phyloP scores from a whole-genome alignment of 2,797 vertebrate genomes.

The Eulemur rubriventer region DNA sequence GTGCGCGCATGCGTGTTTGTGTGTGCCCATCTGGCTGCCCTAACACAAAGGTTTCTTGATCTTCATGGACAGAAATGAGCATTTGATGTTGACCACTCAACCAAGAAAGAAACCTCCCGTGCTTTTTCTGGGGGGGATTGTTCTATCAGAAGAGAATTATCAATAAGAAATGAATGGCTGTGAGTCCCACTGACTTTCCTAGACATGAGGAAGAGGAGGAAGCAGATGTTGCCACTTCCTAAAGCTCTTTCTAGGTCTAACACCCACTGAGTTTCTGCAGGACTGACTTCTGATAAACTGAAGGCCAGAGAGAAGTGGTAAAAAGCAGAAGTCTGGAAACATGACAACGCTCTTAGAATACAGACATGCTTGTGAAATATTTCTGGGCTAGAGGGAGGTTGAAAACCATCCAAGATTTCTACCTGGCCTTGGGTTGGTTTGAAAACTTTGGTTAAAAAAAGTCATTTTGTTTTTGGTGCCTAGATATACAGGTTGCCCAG shows the following conservation, averaged over 20 bases:
- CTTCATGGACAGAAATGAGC: not conserved
- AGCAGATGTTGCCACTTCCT: not conserved
- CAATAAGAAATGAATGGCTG: not conserved
- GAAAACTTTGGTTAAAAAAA: not conserved
- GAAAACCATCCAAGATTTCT: not conserved
- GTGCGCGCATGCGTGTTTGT: too few relatives aligned
- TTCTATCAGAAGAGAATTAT: not conserved
- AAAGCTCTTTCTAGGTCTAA: not conserved
- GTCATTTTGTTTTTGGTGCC: not conserved
- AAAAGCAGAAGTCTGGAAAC: constrained; percentile 3
- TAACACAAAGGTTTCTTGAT: not conserved
- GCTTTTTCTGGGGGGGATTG: not conserved
- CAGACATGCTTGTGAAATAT: not conserved
- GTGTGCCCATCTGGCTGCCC: not conserved
- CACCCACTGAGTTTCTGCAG: not conserved
- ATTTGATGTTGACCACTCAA: too few relatives aligned
- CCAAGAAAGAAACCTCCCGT: not conserved
- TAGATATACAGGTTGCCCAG: not conserved
- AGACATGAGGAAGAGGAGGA: not conserved
- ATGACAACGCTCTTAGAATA: fast-evolving
- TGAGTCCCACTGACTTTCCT: not conserved
- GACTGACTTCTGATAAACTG: not conserved
- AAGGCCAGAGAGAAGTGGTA: not conserved
- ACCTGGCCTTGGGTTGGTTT: not conserved
- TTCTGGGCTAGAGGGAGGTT: not conserved